These are phyloP conservation scores for Scomber japonicus DNA, from an alignment of 2,113 vertebrate species.

Conservation along the genomic window DNA sequence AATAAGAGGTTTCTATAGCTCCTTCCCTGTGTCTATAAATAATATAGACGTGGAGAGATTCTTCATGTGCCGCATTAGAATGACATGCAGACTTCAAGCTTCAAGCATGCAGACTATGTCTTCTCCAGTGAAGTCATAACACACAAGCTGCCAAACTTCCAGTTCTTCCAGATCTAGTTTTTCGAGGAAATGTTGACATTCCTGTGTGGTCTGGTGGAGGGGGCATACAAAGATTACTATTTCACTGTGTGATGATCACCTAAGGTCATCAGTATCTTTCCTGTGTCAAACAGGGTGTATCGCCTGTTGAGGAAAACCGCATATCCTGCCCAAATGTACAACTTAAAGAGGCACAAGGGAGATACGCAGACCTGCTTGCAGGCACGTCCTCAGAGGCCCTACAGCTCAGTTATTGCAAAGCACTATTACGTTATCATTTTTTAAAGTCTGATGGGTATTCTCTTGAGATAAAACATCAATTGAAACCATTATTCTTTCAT, in stretches of 20 bases:
- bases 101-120: not conserved
- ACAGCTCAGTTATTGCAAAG: not conserved
- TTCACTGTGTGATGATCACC: too few relatives aligned
- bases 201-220: not conserved
- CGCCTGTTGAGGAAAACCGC: not conserved
- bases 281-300: not conserved
- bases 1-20: not conserved
- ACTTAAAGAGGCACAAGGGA: not conserved
- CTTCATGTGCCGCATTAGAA: not conserved
- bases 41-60: not conserved
- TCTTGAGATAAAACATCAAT: slow-evolving; percentile 5
- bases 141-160: not conserved
- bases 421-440: not conserved
- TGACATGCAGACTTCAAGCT: not conserved
- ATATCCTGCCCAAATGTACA: slow-evolving; percentile 1
- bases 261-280: not conserved
- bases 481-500: not conserved
- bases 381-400: slow-evolving; percentile 1
- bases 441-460: not conserved
- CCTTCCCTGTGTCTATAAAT: not conserved
- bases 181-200: not conserved
- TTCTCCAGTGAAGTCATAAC: not conserved
- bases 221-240: not conserved
- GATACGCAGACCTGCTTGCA: not conserved
- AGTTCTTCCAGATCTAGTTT: not conserved